Conservation (phyloP, 2,888 invertebrate species). For the Cremastinae sp. region DNA sequence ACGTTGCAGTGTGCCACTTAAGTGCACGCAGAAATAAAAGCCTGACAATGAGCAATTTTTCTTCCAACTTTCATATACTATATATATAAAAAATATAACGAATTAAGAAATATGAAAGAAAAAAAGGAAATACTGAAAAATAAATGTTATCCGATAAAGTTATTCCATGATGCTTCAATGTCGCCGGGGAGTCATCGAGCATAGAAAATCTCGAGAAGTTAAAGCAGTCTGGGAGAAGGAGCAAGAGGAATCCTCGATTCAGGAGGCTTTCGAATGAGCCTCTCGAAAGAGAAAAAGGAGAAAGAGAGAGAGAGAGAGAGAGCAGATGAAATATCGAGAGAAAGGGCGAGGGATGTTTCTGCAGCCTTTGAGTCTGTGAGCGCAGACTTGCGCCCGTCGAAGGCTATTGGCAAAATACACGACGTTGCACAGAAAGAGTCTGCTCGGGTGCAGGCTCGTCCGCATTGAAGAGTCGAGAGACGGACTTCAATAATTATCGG, state of each 20-base stretch:
- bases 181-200: background rate
- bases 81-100: no score
- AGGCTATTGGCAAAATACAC: constrained; percentile 9
- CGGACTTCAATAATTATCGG: constrained; percentile 77
- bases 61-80: no score
- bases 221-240: constrained; percentile 26
- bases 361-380: constrained; percentile 43
- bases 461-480: constrained; percentile 65
- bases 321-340: background rate
- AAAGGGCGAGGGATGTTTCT: constrained; percentile 41
- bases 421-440: constrained; percentile 14
- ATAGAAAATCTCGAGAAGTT: constrained; percentile 17
- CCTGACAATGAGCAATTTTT: no score
- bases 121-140: no score
- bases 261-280: constrained; percentile 10
- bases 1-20: constrained; percentile 8
- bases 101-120: no score
- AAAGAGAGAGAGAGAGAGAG: constrained; percentile 18
- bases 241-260: constrained; percentile 25
- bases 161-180: no score
- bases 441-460: constrained; percentile 19
- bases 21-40: constrained; percentile 8
- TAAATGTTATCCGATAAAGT: no score
- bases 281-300: constrained; percentile 23
- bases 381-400: background rate